phyloP scores from a whole-genome alignment of 2,888 invertebrate genomes.

The Phengaris arion region DNA sequence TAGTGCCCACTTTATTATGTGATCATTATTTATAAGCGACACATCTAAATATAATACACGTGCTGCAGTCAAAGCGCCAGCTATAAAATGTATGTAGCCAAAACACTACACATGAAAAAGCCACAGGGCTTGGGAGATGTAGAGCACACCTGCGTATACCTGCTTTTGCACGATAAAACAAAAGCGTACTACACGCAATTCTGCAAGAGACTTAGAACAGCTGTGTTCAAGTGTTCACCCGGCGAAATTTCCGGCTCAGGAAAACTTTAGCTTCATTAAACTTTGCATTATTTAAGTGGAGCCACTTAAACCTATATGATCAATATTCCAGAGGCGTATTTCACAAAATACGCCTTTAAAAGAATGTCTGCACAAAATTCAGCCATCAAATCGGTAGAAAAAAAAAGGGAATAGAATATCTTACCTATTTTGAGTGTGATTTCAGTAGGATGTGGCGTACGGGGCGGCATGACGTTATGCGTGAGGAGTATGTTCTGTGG shows the following conservation, averaged over 20 bases:
- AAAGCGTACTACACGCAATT: not conserved
- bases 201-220: not conserved
- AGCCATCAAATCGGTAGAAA: not conserved
- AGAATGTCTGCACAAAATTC: not conserved
- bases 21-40: not conserved
- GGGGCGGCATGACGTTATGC: slow-evolving; percentile 82
- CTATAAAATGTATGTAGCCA: not conserved
- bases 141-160: not conserved
- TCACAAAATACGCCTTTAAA: not conserved
- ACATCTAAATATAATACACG: not conserved
- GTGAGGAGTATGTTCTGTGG: slow-evolving; percentile 99
- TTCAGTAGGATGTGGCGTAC: slow-evolving; percentile 87
- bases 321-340: not conserved
- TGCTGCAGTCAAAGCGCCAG: not conserved
- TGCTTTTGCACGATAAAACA: not conserved
- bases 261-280: slow-evolving; percentile 10
- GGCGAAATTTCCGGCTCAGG: not conserved
- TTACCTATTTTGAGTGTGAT: slow-evolving; percentile 95
- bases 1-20: not conserved
- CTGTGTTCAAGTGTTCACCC: not conserved
- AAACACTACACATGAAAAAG: not conserved
- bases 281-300: not conserved
- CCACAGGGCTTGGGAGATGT: not conserved
- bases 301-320: not conserved
- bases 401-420: not conserved